Evolutionary conservation across 1,140 invertebrate species (phyloP).

Genomic region (Ephestia elutella): DNA sequence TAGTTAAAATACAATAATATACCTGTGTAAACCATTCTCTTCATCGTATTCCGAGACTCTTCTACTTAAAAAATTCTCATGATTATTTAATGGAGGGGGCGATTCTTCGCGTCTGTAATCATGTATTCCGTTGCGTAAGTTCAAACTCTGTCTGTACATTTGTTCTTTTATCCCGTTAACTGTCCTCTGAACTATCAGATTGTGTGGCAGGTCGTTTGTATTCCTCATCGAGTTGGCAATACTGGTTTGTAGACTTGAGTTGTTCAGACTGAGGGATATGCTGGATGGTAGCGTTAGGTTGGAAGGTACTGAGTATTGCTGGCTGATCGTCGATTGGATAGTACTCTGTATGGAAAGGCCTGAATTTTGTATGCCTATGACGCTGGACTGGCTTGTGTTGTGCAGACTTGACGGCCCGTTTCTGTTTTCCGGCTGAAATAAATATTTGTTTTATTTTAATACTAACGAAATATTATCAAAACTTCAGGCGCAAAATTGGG

Average conservation of each 20-base stretch:
- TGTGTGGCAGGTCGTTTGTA: constrained; percentile 47
- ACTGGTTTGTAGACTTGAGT: constrained; percentile 37
- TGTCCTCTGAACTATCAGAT: constrained; percentile 47
- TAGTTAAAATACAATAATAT: no score
- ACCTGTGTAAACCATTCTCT: constrained; percentile 33
- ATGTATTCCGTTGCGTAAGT: constrained; percentile 55
- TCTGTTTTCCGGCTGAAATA: constrained; percentile 53
- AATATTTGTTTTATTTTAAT: constrained; percentile 10
- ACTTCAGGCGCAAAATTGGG: no score
- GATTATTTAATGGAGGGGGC: constrained; percentile 40
- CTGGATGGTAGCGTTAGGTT: constrained; percentile 38
- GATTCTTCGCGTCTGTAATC: constrained; percentile 53
- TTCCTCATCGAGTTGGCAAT: constrained; percentile 38
- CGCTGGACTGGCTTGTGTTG: constrained; percentile 37
- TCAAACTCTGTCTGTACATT: constrained; percentile 38
- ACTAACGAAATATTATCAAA: no score
- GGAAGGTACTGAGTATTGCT: constrained; percentile 33
- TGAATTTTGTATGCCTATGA: constrained; percentile 44
- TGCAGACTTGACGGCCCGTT: constrained; percentile 51
- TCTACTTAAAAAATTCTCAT: constrained; percentile 59
- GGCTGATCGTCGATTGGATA: constrained; percentile 41
- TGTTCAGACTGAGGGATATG: constrained; percentile 48
- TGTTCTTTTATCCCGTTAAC: constrained; percentile 55
- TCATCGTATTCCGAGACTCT: constrained; percentile 61
- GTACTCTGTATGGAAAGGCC: constrained; percentile 42